Evolutionary conservation across 2,113 vertebrate species (phyloP), one percentile per base, ranked within the genome.

Genomic region (Gadus macrocephalus): DNA sequence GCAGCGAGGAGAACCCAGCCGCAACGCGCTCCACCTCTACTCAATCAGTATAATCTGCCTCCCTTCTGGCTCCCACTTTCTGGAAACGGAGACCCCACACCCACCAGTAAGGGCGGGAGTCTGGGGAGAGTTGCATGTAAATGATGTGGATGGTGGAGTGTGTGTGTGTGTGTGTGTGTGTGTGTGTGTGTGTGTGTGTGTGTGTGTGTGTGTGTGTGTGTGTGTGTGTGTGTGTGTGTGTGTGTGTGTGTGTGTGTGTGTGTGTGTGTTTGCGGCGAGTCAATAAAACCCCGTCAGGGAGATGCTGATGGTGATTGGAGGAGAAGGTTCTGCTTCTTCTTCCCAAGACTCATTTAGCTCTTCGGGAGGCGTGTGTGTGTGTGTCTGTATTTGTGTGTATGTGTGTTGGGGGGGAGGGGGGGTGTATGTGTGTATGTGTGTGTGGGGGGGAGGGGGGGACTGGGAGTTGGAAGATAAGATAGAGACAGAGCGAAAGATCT

Each of bases 21-120:
- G 8, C 31, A 4, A 80, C 74, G 56, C 81, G 72, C 68, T 79
- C 59, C 55, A 16, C 55, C 5, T n/a, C 55, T 16, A 82, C 83
- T 90, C 83, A 85, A 87, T 90, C 87, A 88, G 83, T 87, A 77
- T 89, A 88, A 90, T 89, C 84, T 86, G 84, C 83, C 79, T 82
- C 69, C 42, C 55, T 9, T 58, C 15, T 49, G 42, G 42, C 42
- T 35, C 31, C 31, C 31, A 35, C 31, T 35, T 49, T 49, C n/a
- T 58, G 15, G 3, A 17, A 58, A 55, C 53, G 53, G 31, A 35
- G 31, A 35, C 42, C 8, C 42, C 42, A 49, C 42, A 9, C 8
- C 42, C 42, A 49, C 42, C 42, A 89, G 59, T 20, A 75, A 71
- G 77, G 55, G 64, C 61, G 78, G 69, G 77, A 87, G 84, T 89